Evolutionary conservation across 2,888 invertebrate species (phyloP), one percentile per base, ranked within the genome.

Genomic region (Rhyacophila evoluta): DNA sequence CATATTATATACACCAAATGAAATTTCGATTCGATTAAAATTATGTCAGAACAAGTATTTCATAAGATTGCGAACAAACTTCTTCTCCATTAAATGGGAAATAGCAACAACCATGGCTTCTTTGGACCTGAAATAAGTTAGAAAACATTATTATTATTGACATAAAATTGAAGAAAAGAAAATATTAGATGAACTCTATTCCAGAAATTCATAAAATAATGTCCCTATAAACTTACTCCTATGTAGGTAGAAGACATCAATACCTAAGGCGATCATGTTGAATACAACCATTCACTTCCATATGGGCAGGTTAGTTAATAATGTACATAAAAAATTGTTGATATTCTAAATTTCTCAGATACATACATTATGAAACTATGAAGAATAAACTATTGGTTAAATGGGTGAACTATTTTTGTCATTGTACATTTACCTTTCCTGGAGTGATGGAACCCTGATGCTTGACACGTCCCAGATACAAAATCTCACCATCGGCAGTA

Each of bases 381-480:
- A n/a, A n/a, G n/a, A n/a, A n/a, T n/a, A n/a, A n/a, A n/a, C n/a
- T n/a, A n/a, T n/a, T n/a, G n/a, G n/a, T n/a, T n/a, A n/a, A n/a
- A n/a, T n/a, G n/a, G n/a, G n/a, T n/a, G n/a, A n/a, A n/a, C n/a
- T n/a, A n/a, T n/a, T n/a, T n/a, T n/a, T n/a, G n/a, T n/a, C n/a
- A n/a, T n/a, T n/a, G n/a, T n/a, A n/a, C n/a, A n/a, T 55, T 80
- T 85, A 94, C 92, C 90, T 94, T 94, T 85, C 94, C 94, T 79
- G 94, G 89, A 10, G 93, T 93, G 80, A 92, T 89, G 83, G 92
- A 91, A 10, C 93, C 94, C 82, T 92, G 91, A 82, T 92, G 91
- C 37, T 90, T 89, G 74, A 92, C 92, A 80, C 94, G 91, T 6
- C 94, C 94, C 81, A 91, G 91, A 88, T 91, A 94, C 38, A 94